These are phyloP conservation scores for Semaprochilodus insignis DNA, from an alignment of 2,797 vertebrate species.

Conservation along the genomic window DNA sequence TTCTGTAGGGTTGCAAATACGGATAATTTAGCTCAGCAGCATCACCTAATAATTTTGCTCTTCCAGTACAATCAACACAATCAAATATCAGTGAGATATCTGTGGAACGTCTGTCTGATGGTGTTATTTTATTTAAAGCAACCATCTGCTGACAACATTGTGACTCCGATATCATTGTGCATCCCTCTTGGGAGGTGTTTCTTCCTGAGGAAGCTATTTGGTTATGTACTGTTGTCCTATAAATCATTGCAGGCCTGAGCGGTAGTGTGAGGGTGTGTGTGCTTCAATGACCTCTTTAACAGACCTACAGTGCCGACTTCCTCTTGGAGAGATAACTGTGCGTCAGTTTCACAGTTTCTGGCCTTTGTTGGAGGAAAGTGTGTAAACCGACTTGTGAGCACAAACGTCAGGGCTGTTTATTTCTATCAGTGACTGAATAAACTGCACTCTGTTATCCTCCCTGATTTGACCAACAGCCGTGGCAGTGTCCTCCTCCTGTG, in stretches of 20 bases:
- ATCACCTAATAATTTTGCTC: too few species aligned
- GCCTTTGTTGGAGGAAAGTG: not conserved
- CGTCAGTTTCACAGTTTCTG: constrained; percentile 2
- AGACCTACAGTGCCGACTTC: not conserved
- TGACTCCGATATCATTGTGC: too few species aligned
- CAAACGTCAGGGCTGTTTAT: not conserved
- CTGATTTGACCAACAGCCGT: not conserved
- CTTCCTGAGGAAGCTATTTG: too few species aligned
- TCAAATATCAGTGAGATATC: too few species aligned
- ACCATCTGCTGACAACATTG: too few species aligned
- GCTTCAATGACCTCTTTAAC: not conserved
- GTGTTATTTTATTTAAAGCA: too few species aligned
- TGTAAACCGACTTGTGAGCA: not conserved
- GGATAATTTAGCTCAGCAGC: too few species aligned
- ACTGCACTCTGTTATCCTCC: not conserved
- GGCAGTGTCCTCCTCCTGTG: not conserved
- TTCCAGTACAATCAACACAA: too few species aligned
- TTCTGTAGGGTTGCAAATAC: too few species aligned
- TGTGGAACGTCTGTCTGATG: too few species aligned
- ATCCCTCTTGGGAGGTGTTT: too few species aligned
- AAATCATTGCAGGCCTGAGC: not conserved
- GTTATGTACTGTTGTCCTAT: too few species aligned
- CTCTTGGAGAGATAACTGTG: constrained; percentile 1
- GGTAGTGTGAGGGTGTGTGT: not conserved
- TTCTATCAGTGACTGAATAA: not conserved